Percentiles rank a stretch among this genome's conserved stretches.
These are phyloP conservation scores for Botia almorhae DNA, from an alignment of 2,797 vertebrate genomes.

Conservation along the genomic window DNA sequence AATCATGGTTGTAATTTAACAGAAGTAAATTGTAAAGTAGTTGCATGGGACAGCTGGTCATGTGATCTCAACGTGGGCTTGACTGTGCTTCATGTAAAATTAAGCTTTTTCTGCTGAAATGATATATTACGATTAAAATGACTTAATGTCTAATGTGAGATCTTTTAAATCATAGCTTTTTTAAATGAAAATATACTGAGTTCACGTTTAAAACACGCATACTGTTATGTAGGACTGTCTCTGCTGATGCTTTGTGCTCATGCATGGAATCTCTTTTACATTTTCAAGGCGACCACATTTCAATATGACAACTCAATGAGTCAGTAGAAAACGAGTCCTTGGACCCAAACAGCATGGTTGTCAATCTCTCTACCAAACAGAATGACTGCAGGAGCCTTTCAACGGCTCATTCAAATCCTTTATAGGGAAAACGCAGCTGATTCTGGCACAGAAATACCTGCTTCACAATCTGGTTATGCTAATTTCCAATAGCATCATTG, in stretches of 20 bases:
- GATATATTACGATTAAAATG: too few species aligned
- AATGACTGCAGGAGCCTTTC: not conserved
- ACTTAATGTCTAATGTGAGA: not conserved
- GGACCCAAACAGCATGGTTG: slow-evolving; percentile 27
- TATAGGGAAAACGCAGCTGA: not conserved
- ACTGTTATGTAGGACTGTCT: slow-evolving; percentile 30
- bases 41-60: too few species aligned
- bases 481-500: not conserved
- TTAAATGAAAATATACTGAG: not conserved
- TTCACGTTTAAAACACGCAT: not conserved
- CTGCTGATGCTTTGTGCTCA: slow-evolving; percentile 38
- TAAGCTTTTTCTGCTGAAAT: too few species aligned
- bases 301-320: slow-evolving; percentile 53
- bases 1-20: too few species aligned
- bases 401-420: not conserved
- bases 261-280: slow-evolving; percentile 38
- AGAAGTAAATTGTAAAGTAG: too few species aligned
- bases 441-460: not conserved
- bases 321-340: slow-evolving; percentile 43
- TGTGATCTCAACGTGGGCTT: too few species aligned
- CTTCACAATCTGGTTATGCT: not conserved
- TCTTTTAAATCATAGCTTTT: not conserved
- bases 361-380: slow-evolving; percentile 5
- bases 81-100: too few species aligned
- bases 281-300: slow-evolving; percentile 53